phyloP scores from a whole-genome alignment of 2,797 vertebrate species.

The Myotis daubentonii region DNA sequence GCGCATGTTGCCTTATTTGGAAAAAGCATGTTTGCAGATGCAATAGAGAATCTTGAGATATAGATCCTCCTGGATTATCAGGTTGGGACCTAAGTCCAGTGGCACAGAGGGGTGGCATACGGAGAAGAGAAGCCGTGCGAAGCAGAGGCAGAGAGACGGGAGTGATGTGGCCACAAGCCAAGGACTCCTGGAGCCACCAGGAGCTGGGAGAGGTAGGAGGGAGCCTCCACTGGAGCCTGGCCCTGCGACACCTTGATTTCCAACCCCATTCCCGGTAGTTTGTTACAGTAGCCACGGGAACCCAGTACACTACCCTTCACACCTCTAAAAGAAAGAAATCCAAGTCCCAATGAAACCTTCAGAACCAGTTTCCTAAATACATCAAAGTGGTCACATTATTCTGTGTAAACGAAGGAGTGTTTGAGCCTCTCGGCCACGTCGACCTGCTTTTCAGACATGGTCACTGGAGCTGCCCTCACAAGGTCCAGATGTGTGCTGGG shows the following conservation, averaged over 20 bases:
- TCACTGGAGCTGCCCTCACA: fast-evolving
- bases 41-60: neutral
- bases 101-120: neutral
- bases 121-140: fast-evolving
- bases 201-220: neutral
- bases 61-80: neutral
- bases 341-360: fast-evolving
- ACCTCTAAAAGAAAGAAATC: too few species aligned
- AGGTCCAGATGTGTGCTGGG: neutral
- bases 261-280: fast-evolving
- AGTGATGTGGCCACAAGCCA: fast-evolving
- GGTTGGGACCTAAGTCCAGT: too few species aligned
- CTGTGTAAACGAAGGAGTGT: fast-evolving
- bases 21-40: neutral
- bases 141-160: fast-evolving
- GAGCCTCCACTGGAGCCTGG: fast-evolving
- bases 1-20: fast-evolving
- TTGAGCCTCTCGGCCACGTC: fast-evolving
- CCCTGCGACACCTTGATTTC: neutral
- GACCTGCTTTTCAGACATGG: neutral
- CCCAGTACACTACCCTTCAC: fast-evolving
- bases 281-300: fast-evolving
- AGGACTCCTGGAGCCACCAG: fast-evolving
- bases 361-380: neutral
- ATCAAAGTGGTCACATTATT: fast-evolving